A percentile compares a stretch with the other conserved stretches of the same genome.
phyloP scores from a whole-genome alignment of 2,888 invertebrate species.

The Amphipyra berbera region DNA sequence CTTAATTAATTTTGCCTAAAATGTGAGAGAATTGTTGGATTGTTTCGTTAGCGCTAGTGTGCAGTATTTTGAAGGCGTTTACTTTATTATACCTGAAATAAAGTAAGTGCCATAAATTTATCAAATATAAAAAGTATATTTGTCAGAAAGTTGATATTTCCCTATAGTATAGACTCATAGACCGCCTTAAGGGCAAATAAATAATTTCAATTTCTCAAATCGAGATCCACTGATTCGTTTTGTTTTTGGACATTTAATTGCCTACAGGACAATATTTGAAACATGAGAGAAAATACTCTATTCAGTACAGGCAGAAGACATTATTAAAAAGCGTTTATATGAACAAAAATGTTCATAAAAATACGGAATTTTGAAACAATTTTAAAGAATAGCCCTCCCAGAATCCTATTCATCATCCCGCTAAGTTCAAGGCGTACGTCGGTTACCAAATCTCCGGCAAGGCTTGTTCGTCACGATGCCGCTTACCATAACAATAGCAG shows the following conservation, averaged over 20 bases:
- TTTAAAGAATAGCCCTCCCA: conserved; percentile 32
- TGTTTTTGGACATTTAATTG: too few relatives aligned
- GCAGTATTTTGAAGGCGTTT: not conserved
- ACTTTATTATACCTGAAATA: not conserved
- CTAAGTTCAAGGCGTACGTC: conserved; percentile 51
- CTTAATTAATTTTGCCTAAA: conserved; percentile 54
- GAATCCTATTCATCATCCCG: conserved; percentile 54
- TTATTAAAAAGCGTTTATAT: not conserved
- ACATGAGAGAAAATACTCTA: too few relatives aligned
- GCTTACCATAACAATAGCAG: conserved; percentile 88
- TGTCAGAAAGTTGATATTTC: too few relatives aligned
- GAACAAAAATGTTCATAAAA: conserved; percentile 3
- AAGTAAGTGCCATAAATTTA: too few relatives aligned
- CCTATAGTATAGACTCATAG: too few relatives aligned
- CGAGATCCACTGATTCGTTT: too few relatives aligned
- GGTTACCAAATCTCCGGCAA: conserved; percentile 79
- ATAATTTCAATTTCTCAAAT: too few relatives aligned
- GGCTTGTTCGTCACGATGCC: conserved; percentile 80
- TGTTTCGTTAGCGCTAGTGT: conserved; percentile 4
- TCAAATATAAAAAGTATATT: too few relatives aligned
- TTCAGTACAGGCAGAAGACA: too few relatives aligned
- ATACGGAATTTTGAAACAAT: conserved; percentile 10
- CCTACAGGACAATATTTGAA: too few relatives aligned
- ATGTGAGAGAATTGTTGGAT: conserved; percentile 40
- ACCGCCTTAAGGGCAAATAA: too few relatives aligned